phyloP scores from a whole-genome alignment of 2,797 vertebrate genomes.

The Pseudomugil tenellus region DNA sequence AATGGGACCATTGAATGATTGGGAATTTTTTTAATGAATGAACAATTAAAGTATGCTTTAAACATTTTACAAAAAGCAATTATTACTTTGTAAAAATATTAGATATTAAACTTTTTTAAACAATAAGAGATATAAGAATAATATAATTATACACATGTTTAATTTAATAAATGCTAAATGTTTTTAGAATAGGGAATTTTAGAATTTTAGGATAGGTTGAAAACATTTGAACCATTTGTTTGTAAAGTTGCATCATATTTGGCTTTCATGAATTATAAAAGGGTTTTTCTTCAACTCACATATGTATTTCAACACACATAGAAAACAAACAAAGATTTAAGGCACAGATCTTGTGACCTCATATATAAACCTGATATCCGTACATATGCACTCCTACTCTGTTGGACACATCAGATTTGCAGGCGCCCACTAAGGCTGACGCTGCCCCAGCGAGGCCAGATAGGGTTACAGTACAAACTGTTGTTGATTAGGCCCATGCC shows the following conservation, averaged over 20 bases:
- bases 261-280: constrained; percentile 6
- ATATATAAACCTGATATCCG: constrained; percentile 66
- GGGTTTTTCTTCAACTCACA: constrained; percentile 5
- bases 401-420: constrained; percentile 72
- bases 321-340: constrained; percentile 41
- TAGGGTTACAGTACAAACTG: constrained; percentile 86
- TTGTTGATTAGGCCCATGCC: constrained; percentile 85
- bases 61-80: neutral
- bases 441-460: constrained; percentile 70
- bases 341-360: constrained; percentile 65
- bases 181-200: neutral
- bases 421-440: constrained; percentile 73
- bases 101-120: neutral
- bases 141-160: neutral
- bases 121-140: no score
- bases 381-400: constrained; percentile 43
- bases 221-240: neutral
- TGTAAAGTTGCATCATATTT: neutral
- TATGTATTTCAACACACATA: constrained; percentile 30
- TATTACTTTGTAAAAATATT: constrained; percentile 6
- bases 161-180: neutral
- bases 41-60: neutral
- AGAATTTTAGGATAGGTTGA: no score
- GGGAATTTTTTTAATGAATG: constrained; percentile 8
- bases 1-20: neutral